These are phyloP conservation scores for Malacosoma neustria DNA, from an alignment of 2,888 invertebrate genomes.

Conservation along the genomic window DNA sequence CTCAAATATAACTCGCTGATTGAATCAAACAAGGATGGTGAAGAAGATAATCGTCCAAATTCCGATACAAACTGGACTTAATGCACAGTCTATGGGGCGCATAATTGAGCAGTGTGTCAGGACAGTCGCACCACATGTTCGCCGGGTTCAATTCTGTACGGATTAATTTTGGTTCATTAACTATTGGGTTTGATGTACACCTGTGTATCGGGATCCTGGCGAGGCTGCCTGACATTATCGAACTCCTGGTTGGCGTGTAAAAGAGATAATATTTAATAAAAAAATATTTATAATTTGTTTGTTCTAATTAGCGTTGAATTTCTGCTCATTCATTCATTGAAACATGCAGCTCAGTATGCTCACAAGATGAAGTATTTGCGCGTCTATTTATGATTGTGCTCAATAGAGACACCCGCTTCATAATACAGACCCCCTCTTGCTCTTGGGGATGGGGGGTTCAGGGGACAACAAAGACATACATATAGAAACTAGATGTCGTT, in stretches of 20 bases:
- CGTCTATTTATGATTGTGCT: no score
- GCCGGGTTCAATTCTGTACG: slow-evolving; percentile 29
- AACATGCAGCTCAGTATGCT: no score
- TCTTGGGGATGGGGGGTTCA: no score
- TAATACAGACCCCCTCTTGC: no score
- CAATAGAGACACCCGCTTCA: no score
- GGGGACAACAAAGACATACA: no score
- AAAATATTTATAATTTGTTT: no score
- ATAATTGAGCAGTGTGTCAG: slow-evolving; percentile 47
- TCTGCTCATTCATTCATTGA: no score
- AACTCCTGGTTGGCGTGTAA: slow-evolving; percentile 61
- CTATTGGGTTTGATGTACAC: slow-evolving; percentile 36
- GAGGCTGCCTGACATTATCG: slow-evolving; percentile 65
- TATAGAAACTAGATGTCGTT: no score
- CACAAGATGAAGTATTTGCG: no score
- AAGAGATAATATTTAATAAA: no score
- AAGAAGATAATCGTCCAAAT: slow-evolving; percentile 44
- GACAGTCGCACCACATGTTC: slow-evolving; percentile 49
- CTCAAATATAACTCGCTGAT: slow-evolving; percentile 55
- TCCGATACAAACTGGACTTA: slow-evolving; percentile 42
- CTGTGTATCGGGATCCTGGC: slow-evolving; percentile 71
- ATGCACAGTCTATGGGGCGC: slow-evolving; percentile 47
- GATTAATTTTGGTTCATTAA: slow-evolving; percentile 12
- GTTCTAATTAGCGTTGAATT: no score
- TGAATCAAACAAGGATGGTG: slow-evolving; percentile 49